Conservation (phyloP, 2,797 vertebrate species). For the Eupleurogrammus muticus region DNA sequence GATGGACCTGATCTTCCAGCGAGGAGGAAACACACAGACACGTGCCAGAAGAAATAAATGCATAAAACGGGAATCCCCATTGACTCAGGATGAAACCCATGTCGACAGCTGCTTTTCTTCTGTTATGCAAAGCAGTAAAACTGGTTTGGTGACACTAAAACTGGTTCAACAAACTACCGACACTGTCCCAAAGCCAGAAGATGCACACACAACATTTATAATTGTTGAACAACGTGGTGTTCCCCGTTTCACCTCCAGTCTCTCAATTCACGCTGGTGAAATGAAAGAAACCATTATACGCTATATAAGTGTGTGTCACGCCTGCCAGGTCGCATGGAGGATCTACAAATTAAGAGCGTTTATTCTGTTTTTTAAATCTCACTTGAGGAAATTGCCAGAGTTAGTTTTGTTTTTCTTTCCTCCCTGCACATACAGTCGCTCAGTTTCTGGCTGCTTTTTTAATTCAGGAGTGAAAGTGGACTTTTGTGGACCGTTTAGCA, state of each 20-base stretch:
- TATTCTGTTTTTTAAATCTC: slow-evolving; percentile 36
- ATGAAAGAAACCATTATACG: slow-evolving; percentile 40
- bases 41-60: slow-evolving; percentile 16
- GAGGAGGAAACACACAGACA: slow-evolving; percentile 13
- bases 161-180: background rate
- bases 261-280: slow-evolving; percentile 38
- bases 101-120: background rate
- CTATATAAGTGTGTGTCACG: slow-evolving; percentile 51
- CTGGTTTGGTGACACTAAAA: slow-evolving; percentile 15
- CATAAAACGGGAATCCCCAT: background rate
- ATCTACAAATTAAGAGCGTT: slow-evolving; percentile 44
- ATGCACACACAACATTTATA: slow-evolving; percentile 1
- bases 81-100: background rate
- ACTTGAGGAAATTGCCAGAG: slow-evolving; percentile 51
- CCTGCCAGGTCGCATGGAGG: slow-evolving; percentile 42
- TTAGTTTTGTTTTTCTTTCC: slow-evolving; percentile 45
- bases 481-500: too few species aligned
- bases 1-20: slow-evolving; percentile 42
- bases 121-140: slow-evolving; percentile 5
- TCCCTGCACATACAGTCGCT: slow-evolving; percentile 43
- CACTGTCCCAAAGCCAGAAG: slow-evolving; percentile 9
- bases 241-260: slow-evolving; percentile 24
- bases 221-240: slow-evolving; percentile 24
- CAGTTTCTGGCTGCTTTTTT: slow-evolving; percentile 39
- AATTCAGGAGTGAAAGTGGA: slow-evolving; percentile 56